phyloP scores from a whole-genome alignment of 1,140 invertebrate genomes.

The Patella vulgata region DNA sequence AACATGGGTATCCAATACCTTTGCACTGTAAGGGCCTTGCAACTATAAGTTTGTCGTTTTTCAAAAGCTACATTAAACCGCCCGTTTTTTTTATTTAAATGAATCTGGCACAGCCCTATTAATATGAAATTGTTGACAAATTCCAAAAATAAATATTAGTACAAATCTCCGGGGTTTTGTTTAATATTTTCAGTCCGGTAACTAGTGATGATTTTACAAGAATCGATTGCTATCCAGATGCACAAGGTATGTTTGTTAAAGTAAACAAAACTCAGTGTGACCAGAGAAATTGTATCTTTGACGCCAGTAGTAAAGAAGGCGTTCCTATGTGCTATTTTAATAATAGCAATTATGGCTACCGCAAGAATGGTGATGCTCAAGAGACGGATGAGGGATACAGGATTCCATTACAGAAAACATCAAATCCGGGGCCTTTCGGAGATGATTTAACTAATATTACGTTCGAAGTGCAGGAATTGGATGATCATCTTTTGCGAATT shows the following conservation, averaged over 20 bases:
- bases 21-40: no score
- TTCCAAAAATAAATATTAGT: no score
- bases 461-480: neutral
- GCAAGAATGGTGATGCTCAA: constrained; percentile 1
- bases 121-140: no score
- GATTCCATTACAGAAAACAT: constrained; percentile 18
- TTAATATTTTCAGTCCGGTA: constrained; percentile 21
- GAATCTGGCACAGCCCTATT: no score
- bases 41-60: no score
- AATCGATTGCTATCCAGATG: constrained; percentile 49
- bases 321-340: constrained; percentile 42
- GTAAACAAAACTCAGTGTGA: constrained; percentile 36
- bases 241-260: constrained; percentile 26
- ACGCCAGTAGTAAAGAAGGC: constrained; percentile 10
- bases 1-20: no score
- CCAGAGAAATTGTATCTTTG: constrained; percentile 35
- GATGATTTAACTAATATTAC: neutral
- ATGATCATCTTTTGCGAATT: constrained; percentile 4
- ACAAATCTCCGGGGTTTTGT: no score
- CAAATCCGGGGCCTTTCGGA: constrained; percentile 3
- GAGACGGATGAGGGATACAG: constrained; percentile 29
- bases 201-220: constrained; percentile 22
- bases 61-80: no score
- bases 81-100: no score
- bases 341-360: constrained; percentile 37